Evolutionary conservation across 1,140 invertebrate species (phyloP).

Genomic region (Octopus bimaculoides): DNA sequence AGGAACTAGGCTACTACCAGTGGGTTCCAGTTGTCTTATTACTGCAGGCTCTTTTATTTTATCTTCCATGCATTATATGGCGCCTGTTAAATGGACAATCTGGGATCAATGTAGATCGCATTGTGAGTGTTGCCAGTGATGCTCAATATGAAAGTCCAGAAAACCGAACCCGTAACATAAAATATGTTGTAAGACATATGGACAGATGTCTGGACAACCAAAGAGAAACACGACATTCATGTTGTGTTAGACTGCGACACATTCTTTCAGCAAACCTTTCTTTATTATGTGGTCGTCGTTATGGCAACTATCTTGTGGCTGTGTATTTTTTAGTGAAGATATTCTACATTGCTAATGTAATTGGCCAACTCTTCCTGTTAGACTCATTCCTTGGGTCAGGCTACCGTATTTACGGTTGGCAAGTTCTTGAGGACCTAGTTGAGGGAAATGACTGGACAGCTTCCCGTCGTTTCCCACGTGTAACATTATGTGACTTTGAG

Average conservation of each 20-base stretch:
- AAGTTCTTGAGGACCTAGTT: constrained; percentile 59
- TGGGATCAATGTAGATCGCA: constrained; percentile 56
- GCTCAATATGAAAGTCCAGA: constrained; percentile 52
- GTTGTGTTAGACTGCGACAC: constrained; percentile 49
- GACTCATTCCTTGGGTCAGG: constrained; percentile 60
- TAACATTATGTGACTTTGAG: constrained; percentile 63
- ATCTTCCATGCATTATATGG: constrained; percentile 63
- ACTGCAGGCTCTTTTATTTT: constrained; percentile 62
- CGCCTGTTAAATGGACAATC: constrained; percentile 59
- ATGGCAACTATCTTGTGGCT: constrained; percentile 60
- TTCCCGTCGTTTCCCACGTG: constrained; percentile 58
- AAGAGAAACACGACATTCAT: constrained; percentile 47
- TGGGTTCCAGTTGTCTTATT: constrained; percentile 64
- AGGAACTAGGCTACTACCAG: constrained; percentile 61
- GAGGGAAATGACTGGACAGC: constrained; percentile 57
- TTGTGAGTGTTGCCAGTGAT: constrained; percentile 45
- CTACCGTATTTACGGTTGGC: constrained; percentile 59
- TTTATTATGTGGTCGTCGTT: constrained; percentile 55
- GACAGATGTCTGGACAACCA: constrained; percentile 55
- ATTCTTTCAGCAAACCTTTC: constrained; percentile 50
- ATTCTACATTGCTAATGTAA: constrained; percentile 60
- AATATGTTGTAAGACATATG: constrained; percentile 55
- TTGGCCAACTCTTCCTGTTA: constrained; percentile 61
- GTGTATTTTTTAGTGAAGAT: constrained; percentile 61
- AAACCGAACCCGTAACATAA: constrained; percentile 49